Evolutionary conservation across 1,140 invertebrate species (phyloP).

Genomic region (Sarcophaga bullata): DNA sequence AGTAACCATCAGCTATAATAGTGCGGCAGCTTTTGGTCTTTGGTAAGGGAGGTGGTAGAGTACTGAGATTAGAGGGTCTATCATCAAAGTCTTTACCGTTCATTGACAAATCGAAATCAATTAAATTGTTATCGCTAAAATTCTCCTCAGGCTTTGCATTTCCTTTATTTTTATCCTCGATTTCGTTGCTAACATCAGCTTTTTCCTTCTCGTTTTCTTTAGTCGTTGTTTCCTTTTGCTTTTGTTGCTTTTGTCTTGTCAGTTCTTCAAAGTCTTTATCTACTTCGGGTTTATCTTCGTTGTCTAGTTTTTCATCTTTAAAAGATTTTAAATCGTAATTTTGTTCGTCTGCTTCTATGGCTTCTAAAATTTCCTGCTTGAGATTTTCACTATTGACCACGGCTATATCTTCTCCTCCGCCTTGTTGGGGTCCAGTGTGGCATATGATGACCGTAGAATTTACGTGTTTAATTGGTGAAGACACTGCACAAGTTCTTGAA

Average conservation of each 20-base stretch:
- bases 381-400: slow-evolving; percentile 56
- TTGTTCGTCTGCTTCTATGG: slow-evolving; percentile 49
- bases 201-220: slow-evolving; percentile 30
- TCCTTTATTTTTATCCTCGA: slow-evolving; percentile 18
- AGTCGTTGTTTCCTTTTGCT: slow-evolving; percentile 2
- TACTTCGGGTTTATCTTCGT: slow-evolving; percentile 54
- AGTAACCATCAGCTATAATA: slow-evolving; percentile 81
- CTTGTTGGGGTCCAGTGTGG: slow-evolving; percentile 54
- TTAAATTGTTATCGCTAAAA: slow-evolving; percentile 46
- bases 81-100: neutral
- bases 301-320: slow-evolving; percentile 38
- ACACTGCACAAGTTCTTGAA: slow-evolving; percentile 50
- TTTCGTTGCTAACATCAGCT: neutral
- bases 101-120: slow-evolving; percentile 48
- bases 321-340: slow-evolving; percentile 33
- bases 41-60: slow-evolving; percentile 69
- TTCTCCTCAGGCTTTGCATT: slow-evolving; percentile 3
- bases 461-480: slow-evolving; percentile 56
- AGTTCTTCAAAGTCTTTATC: slow-evolving; percentile 49
- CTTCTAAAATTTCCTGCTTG: slow-evolving; percentile 59
- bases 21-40: slow-evolving; percentile 73
- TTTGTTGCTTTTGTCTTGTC: neutral
- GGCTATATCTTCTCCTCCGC: slow-evolving; percentile 62
- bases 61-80: slow-evolving; percentile 46
- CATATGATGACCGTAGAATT: slow-evolving; percentile 28